These are phyloP conservation scores for Elysia chlorotica DNA, from an alignment of 1,140 invertebrate species.

Conservation along the genomic window DNA sequence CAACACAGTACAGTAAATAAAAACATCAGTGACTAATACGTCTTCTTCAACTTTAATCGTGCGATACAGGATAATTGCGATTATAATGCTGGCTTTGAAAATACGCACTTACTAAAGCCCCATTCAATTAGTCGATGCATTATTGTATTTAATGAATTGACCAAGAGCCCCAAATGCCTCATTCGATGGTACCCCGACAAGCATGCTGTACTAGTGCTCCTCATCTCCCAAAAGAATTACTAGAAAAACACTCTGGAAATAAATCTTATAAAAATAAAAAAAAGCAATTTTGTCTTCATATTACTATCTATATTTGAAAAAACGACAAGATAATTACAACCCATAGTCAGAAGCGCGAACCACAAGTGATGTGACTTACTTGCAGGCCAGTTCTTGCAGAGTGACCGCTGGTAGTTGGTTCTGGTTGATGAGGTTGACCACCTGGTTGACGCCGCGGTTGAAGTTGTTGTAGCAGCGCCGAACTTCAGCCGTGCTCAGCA, in stretches of 20 bases:
- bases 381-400: slow-evolving; percentile 29
- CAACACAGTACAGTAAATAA: no score
- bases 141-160: no score
- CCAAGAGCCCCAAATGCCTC: no score
- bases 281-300: background rate
- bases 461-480: slow-evolving; percentile 31
- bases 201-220: no score
- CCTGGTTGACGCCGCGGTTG: slow-evolving; percentile 29
- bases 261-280: background rate
- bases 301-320: background rate
- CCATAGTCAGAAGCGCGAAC: background rate
- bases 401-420: slow-evolving; percentile 14
- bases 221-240: background rate
- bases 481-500: slow-evolving; percentile 31
- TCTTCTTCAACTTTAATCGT: no score
- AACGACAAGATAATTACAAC: background rate
- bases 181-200: no score
- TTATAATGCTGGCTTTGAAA: no score
- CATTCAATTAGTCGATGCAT: no score
- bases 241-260: background rate
- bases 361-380: slow-evolving; percentile 22
- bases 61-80: no score
- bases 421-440: slow-evolving; percentile 21
- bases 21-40: no score
- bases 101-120: no score